A percentile compares a stretch with the other conserved stretches of the same genome.
These are phyloP conservation scores for Rhynchonycteris naso DNA, from an alignment of 2,797 vertebrate species.

Conservation along the genomic window DNA sequence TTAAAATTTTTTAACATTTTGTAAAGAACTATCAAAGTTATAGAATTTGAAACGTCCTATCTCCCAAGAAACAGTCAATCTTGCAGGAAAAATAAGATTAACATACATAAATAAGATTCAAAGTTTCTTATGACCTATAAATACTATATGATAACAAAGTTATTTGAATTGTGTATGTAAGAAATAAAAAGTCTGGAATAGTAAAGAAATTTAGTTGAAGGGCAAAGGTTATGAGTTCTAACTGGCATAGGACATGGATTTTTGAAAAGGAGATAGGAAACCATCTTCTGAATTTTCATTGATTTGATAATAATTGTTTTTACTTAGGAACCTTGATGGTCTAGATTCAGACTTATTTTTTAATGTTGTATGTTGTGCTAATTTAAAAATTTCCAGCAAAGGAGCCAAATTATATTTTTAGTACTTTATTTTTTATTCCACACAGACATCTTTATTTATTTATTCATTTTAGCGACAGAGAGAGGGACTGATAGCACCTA, in stretches of 20 bases:
- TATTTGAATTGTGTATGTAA: background rate
- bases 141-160: background rate
- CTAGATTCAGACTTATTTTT: background rate
- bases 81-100: background rate
- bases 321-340: background rate
- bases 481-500: too few relatives aligned
- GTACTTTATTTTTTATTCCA: background rate
- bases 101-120: background rate
- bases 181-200: background rate
- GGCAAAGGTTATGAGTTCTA: background rate
- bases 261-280: background rate
- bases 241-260: background rate
- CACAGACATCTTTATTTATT: too few relatives aligned
- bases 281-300: background rate
- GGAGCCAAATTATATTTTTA: background rate
- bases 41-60: background rate
- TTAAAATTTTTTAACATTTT: background rate
- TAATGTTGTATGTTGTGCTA: background rate
- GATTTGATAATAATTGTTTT: background rate
- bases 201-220: background rate
- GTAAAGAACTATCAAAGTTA: background rate
- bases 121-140: background rate
- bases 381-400: constrained; percentile 4
- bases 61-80: background rate
- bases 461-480: too few relatives aligned